Percentiles rank a stretch among this genome's conserved stretches.
These are phyloP conservation scores for human (Homo sapiens) DNA, from an alignment of 2,113 vertebrate species.

Conservation along the genomic window GRCh38 chrX:34860501-34861000, in stretches of 20 bases:
- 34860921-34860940: not conserved
- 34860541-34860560: not conserved
- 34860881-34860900: not conserved
- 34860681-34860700: no score
- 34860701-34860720: no score
- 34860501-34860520: not conserved
- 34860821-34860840: not conserved
- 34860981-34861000: not conserved
- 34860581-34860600: not conserved
- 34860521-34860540: not conserved
- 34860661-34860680: not conserved
- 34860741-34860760: no score
- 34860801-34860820: not conserved
- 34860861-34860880: not conserved
- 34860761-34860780: no score
- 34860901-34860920: constrained; percentile 16
- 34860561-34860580: not conserved
- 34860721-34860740: no score
- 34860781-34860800: not conserved
- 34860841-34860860: constrained; percentile 2
- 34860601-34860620: not conserved
- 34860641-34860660: constrained; percentile 17
- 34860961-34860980: constrained; percentile 4
- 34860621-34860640: not conserved
- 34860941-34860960: not conserved